Percentiles rank a stretch among this genome's conserved stretches.
These are phyloP conservation scores for Meteorus colon DNA, from an alignment of 2,888 invertebrate species.

Conservation along the genomic window DNA sequence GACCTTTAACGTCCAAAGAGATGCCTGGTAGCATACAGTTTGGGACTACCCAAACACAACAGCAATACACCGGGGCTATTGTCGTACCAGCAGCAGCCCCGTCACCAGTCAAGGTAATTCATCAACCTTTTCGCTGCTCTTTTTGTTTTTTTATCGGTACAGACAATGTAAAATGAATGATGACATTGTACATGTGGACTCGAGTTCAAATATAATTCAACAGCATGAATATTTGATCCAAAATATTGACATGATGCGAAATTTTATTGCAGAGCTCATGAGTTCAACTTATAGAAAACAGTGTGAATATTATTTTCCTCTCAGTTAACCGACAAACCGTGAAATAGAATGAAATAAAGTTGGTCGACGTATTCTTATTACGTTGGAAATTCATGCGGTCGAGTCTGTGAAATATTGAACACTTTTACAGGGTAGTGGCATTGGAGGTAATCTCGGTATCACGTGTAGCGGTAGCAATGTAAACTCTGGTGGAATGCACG, in stretches of 20 bases:
- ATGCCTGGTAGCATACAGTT: constrained; percentile 74
- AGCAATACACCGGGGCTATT: constrained; percentile 71
- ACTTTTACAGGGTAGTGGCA: constrained; percentile 56
- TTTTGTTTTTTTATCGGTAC: background rate
- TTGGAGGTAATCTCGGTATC: constrained; percentile 61
- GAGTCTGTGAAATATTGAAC: constrained; percentile 25
- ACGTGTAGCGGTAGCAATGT: constrained; percentile 66
- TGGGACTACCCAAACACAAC: constrained; percentile 68
- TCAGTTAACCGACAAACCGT: no score
- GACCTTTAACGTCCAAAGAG: constrained; percentile 70
- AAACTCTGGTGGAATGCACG: constrained; percentile 59
- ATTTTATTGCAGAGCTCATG: constrained; percentile 31
- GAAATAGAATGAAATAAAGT: no score
- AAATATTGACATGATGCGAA: constrained; percentile 1
- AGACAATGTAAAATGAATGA: background rate
- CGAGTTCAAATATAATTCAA: background rate
- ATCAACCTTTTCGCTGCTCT: background rate
- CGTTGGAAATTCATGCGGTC: background rate
- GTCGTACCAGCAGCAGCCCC: constrained; percentile 70
- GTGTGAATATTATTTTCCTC: background rate
- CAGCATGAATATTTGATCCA: constrained; percentile 1
- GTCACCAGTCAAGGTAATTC: constrained; percentile 69
- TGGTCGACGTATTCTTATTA: background rate
- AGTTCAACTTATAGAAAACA: constrained; percentile 5
- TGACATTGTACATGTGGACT: background rate